Evolutionary conservation across 2,113 vertebrate species (phyloP), one percentile per base, ranked within the genome.

Genomic region (Upupa epops): DNA sequence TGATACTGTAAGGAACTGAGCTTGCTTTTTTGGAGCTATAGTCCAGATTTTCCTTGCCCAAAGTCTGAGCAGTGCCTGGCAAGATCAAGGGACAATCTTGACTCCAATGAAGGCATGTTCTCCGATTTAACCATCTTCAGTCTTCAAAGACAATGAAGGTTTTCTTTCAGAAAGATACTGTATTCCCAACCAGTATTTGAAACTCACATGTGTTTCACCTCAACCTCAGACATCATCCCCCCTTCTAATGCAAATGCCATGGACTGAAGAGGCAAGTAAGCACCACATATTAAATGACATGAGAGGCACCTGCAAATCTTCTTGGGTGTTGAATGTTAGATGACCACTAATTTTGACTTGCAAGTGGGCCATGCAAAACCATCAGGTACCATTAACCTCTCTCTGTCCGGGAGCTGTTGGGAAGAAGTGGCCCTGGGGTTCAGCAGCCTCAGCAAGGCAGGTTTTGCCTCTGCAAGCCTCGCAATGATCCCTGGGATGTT

Each of bases 221-320:
- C 19, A 87, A 91, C 82, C 77, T 32, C 65, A 84, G 63, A 82
- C 58, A 40, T 71, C 18, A 18, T 73, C 93, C 92, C 84, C 89
- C 89, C 86, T 86, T 87, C 89, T 90, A 40, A 70, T 37, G 52
- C 48, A 65, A 82, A 92, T 76, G 29, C 55, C 42, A 18, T 1
- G 40, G 65, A 65, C 45, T 0, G 3, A 55, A 75, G 36, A 82
- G 49, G 9, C 51, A 32, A 72, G 31, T 24, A 40, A 83, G 58
- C 28, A 72, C 22, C 49, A 14, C 1, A n/a, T 12, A 9, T 6
- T 22, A 75, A 56, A 1, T 1, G n/a, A 21, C 9, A 5, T 29
- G 36, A 58, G 36, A 78, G 32, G 28, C 32, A 46, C 2, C 5
- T 1, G 17, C 58, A 92, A 84, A 82, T 36, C 66, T 68, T 51